phyloP scores from a whole-genome alignment of 2,888 invertebrate genomes.

The Drosophila hamatofila region DNA sequence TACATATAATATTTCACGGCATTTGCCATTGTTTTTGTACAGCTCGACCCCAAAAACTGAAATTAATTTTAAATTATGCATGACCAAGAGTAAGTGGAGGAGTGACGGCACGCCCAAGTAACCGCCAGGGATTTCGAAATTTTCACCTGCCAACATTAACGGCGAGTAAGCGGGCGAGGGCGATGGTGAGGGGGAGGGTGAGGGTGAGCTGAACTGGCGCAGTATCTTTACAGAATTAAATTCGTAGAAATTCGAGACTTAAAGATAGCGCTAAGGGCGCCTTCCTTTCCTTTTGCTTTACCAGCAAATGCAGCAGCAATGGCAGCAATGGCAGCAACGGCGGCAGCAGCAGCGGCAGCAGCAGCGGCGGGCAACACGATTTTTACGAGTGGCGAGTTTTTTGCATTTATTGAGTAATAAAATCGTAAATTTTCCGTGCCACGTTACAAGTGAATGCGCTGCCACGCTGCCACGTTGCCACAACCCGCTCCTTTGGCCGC shows the following conservation, averaged over 20 bases:
- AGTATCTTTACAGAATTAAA: conserved; percentile 44
- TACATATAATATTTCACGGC: conserved; percentile 64
- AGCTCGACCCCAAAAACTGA: conserved; percentile 38
- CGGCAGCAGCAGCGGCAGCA: not conserved
- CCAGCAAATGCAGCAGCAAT: conserved; percentile 27
- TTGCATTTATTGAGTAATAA: conserved; percentile 81
- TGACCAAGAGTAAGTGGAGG: conserved; percentile 59
- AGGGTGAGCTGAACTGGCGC: not conserved
- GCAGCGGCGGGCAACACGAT: conserved; percentile 39
- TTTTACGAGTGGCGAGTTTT: conserved; percentile 72
- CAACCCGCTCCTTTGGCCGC: not conserved
- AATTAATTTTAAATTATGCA: conserved; percentile 81
- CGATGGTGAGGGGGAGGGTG: not conserved
- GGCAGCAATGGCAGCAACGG: not conserved
- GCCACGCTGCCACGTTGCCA: not conserved
- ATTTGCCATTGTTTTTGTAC: conserved; percentile 41
- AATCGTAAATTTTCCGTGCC: conserved; percentile 75
- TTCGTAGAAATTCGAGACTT: conserved; percentile 37
- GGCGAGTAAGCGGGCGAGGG: not conserved
- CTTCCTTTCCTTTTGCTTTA: not conserved
- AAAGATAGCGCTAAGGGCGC: conserved; percentile 35
- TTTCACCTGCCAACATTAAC: conserved; percentile 75
- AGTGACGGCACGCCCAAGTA: conserved; percentile 48
- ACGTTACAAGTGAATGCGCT: conserved; percentile 70
- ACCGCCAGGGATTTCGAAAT: conserved; percentile 76